Evolutionary conservation across 2,888 invertebrate species (phyloP).

Genomic region (Ferdinandea cuprea): DNA sequence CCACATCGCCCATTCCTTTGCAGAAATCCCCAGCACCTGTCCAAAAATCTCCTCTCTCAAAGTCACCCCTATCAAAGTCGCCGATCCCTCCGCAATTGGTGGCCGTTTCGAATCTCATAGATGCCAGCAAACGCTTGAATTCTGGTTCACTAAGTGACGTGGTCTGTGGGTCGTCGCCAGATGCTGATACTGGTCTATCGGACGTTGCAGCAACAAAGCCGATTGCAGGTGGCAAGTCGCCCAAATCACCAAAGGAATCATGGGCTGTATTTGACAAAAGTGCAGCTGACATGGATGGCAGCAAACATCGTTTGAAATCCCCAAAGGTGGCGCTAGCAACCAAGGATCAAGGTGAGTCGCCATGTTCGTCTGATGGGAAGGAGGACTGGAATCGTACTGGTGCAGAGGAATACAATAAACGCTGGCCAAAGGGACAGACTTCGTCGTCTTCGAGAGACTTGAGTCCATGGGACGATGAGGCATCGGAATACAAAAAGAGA

Average conservation of each 20-base stretch:
- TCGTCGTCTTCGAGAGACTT: constrained; percentile 90
- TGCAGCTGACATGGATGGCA: constrained; percentile 33
- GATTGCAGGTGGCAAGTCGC: constrained; percentile 56
- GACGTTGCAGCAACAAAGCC: constrained; percentile 55
- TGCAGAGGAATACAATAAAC: constrained; percentile 77
- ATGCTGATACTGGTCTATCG: constrained; percentile 82
- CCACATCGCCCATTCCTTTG: constrained; percentile 82
- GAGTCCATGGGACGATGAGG: constrained; percentile 92
- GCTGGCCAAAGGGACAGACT: constrained; percentile 86
- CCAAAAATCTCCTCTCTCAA: constrained; percentile 76
- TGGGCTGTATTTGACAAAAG: constrained; percentile 86
- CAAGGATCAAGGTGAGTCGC: constrained; percentile 85
- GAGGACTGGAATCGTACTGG: constrained; percentile 84
- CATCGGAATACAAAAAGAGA: constrained; percentile 84
- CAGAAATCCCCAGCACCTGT: constrained; percentile 79
- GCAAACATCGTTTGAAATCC: constrained; percentile 71
- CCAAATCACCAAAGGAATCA: constrained; percentile 82
- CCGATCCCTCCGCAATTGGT: constrained; percentile 83
- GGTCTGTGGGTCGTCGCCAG: constrained; percentile 87
- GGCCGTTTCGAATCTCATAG: constrained; percentile 83
- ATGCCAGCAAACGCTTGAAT: constrained; percentile 81
- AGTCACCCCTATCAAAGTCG: constrained; percentile 79
- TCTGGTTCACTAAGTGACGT: constrained; percentile 87
- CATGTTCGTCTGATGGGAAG: constrained; percentile 91
- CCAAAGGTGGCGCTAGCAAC: constrained; percentile 42